A percentile compares a stretch with the other conserved stretches of the same genome.
These are phyloP conservation scores for Centruroides vittatus DNA, from an alignment of 1,140 invertebrate genomes.

Conservation along the genomic window DNA sequence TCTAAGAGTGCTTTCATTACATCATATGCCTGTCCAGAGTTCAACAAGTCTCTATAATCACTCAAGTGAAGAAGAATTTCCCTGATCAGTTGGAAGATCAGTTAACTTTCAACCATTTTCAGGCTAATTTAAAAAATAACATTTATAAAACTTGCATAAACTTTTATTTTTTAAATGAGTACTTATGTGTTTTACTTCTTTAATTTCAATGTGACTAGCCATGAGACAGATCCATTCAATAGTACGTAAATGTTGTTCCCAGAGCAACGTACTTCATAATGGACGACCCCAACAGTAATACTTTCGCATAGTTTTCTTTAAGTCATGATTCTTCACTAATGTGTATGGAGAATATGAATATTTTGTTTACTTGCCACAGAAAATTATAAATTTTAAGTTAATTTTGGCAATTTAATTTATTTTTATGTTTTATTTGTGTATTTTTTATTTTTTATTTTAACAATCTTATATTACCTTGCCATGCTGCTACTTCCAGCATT, in stretches of 20 bases:
- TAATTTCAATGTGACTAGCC: slow-evolving; percentile 49
- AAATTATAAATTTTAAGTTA: too few relatives aligned
- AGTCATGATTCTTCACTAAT: slow-evolving; percentile 58
- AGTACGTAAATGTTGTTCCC: slow-evolving; percentile 70
- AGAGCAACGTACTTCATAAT: slow-evolving; percentile 69
- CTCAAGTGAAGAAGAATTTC: slow-evolving; percentile 77
- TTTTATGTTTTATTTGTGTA: too few relatives aligned
- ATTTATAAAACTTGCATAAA: too few relatives aligned
- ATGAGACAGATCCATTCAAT: slow-evolving; percentile 69
- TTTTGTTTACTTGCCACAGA: slow-evolving; percentile 73
- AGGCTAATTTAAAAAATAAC: too few relatives aligned
- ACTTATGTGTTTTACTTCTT: slow-evolving; percentile 25
- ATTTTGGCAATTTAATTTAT: too few relatives aligned
- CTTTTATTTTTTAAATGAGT: too few relatives aligned
- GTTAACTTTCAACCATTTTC: slow-evolving; percentile 36
- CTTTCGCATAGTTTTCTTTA: slow-evolving; percentile 48
- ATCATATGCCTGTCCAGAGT: slow-evolving; percentile 48
- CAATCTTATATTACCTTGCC: slow-evolving; percentile 60
- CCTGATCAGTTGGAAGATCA: slow-evolving; percentile 79
- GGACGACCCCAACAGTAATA: slow-evolving; percentile 68
- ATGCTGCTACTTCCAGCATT: slow-evolving; percentile 86
- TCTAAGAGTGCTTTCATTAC: slow-evolving; percentile 62
- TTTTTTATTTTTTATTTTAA: too few relatives aligned
- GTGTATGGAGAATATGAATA: slow-evolving; percentile 57
- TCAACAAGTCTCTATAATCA: slow-evolving; percentile 80